Percentiles rank a stretch among this genome's conserved stretches.
Conservation (phyloP, 2,888 invertebrate species). For the Eumerus sabulonum region DNA sequence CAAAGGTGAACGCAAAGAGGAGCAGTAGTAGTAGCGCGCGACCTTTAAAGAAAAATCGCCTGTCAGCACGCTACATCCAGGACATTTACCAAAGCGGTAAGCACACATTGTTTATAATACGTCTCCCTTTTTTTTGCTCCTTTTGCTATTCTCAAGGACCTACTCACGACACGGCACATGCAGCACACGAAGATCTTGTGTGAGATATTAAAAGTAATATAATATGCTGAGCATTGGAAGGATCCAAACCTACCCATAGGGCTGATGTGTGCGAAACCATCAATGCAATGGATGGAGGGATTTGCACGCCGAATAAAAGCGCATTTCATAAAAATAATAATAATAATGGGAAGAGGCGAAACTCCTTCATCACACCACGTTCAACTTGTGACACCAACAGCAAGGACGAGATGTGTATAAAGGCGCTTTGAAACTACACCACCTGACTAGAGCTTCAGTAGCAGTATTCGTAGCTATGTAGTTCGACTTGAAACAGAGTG, state of each 20-base stretch:
- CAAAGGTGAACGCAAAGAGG: slow-evolving; percentile 61
- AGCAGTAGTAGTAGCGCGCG: slow-evolving; percentile 7
- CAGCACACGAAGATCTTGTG: slow-evolving; percentile 25
- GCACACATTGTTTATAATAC: slow-evolving; percentile 66
- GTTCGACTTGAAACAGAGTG: too few species aligned
- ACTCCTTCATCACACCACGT: slow-evolving; percentile 6
- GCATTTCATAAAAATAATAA: slow-evolving; percentile 60
- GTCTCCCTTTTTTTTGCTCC: not conserved
- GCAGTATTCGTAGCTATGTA: too few species aligned
- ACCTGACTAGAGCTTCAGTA: not conserved
- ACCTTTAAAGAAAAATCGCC: slow-evolving; percentile 59
- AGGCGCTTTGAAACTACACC: not conserved
- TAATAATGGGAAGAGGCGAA: slow-evolving; percentile 29
- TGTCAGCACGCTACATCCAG: slow-evolving; percentile 66
- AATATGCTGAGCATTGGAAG: slow-evolving; percentile 47
- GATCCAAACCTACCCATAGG: slow-evolving; percentile 10
- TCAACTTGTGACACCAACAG: not conserved
- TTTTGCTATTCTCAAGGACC: too few species aligned
- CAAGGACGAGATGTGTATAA: slow-evolving; percentile 9
- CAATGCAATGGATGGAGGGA: slow-evolving; percentile 43
- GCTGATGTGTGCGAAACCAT: slow-evolving; percentile 13
- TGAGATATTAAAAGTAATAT: slow-evolving; percentile 61
- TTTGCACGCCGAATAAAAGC: slow-evolving; percentile 60
- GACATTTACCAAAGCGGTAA: slow-evolving; percentile 64
- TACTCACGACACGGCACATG: too few species aligned